Base-by-base conservation (phyloP, 2,888 invertebrate species). In the Rotaria macrura region DNA sequence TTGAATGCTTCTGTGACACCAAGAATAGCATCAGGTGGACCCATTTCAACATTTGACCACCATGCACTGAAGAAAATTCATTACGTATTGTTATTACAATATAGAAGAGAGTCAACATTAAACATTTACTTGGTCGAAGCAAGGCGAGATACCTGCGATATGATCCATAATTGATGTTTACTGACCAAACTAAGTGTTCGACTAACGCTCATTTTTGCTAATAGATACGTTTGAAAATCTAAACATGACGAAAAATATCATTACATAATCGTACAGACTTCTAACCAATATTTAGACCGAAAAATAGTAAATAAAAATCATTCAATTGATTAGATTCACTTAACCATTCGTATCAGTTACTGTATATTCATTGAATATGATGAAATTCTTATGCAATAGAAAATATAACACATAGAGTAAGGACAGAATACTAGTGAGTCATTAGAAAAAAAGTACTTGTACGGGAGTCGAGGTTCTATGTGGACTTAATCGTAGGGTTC, bases 1-100 rank as follows among this genome's bases (percentile, higher is more conserved):
- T 96, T 97, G 92, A 93, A 99, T 0, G 98, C 98, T 91, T 99
- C 99, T 0, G 97, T 95, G 74, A 99, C 95, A 57, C 99, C 99
- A 84, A 99, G 92, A 92, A 99, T 99, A 43, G 95, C 95, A 93
- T 98, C 98, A 10, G 98, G 98, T 34, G 98, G 98, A 9, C 97
- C 98, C 95, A 97, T 95, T 90, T 94, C 93, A 17, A 98, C 96
- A 90, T 94, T 93, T 43, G 89, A 86, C 91, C 91, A 91, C 84
- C 84, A 86, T 25, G 84, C 40, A 54, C 86, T 86, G 72, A n/a
- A 79, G 4, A 65, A 34, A 34, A 17, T 17, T 65, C 1, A 7
- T 38, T 38, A 1, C 9, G 9, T 29, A 38, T 72, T 72, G 5
- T 34, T 20, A 5, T 20, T 20, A 10, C 14, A 49, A 49, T 49